phyloP scores from a whole-genome alignment of 2,888 invertebrate genomes.

The Cephus pygmeus region DNA sequence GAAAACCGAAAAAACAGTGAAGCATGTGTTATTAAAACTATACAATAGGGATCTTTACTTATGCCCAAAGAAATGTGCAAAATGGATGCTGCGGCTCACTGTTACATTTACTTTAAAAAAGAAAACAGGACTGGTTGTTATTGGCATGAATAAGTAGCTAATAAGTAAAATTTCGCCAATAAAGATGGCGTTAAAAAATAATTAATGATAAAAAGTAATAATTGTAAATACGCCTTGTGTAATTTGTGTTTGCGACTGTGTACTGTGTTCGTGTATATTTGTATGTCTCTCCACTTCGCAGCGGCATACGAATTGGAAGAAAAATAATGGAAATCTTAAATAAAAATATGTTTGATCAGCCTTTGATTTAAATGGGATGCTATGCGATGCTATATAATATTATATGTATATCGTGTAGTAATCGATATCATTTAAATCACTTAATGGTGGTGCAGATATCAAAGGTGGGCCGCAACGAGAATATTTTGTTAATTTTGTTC shows the following conservation, averaged over 20 bases:
- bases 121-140: not conserved
- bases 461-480: not conserved
- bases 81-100: not conserved
- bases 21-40: too few relatives aligned
- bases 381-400: slow-evolving; percentile 10
- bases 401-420: not conserved
- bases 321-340: slow-evolving; percentile 10
- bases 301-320: not conserved
- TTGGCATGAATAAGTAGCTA: not conserved
- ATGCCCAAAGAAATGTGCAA: not conserved
- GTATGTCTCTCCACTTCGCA: not conserved
- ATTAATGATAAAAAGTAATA: not conserved
- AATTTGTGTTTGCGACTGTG: not conserved
- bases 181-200: not conserved
- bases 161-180: not conserved
- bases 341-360: slow-evolving; percentile 22
- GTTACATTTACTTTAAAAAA: not conserved
- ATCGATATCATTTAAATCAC: not conserved
- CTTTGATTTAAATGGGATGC: slow-evolving; percentile 25
- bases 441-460: not conserved
- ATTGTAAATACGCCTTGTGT: not conserved
- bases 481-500: not conserved
- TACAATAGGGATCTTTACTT: too few relatives aligned
- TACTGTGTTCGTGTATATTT: not conserved
- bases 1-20: too few relatives aligned